Evolutionary conservation across 2,888 invertebrate genomes (phyloP), one percentile per base, ranked within the genome.

Genomic region (Leucophora obtusa): DNA sequence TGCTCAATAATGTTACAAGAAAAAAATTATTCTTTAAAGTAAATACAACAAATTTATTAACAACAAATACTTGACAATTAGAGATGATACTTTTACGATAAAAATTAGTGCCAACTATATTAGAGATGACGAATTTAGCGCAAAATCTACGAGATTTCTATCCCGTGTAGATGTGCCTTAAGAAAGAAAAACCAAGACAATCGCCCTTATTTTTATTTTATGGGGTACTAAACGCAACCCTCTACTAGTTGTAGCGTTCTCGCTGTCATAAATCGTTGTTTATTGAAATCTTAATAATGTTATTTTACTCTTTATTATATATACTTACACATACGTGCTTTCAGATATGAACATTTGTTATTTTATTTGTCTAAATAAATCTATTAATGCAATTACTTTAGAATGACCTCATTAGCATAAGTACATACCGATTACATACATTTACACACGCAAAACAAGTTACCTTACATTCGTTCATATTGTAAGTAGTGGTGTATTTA

Each of bases 381-480:
- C 73, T 69, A 73, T 63, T 73, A 73, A 79, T 79, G 79, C 69
- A 79, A 79, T 73, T 79, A 74, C 79, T 79, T 74, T 63, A 69
- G 43, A 69, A 58, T 79, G 79, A 79, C 73, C 79, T 79, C 73
- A 78, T 78, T 78, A 78, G 78, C 78, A 73, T 77, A 60, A 72
- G 69, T 70, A 76, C 50, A 24, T 50, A 24, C 11, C 14, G 24
- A 21, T 63, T 58, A 15, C 15, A 47, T 47, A 47, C 43, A 63
- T 56, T 65, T 54, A 43, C 71, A 50, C 59, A 60, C 35, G 68
- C 24, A 63, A 62, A 51, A 65, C 70, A 35, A 54, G 43, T 66
- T 54, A 66, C 60, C 66, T 66, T 78, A 43, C 5, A n/a, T 14
- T 47, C n/a, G n/a, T 3, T 4, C n/a, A n/a, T 47, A 47, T n/a